Evolutionary conservation across 1,140 invertebrate genomes (phyloP), one percentile per base, ranked within the genome.

Genomic region (Drosophila albomicans): DNA sequence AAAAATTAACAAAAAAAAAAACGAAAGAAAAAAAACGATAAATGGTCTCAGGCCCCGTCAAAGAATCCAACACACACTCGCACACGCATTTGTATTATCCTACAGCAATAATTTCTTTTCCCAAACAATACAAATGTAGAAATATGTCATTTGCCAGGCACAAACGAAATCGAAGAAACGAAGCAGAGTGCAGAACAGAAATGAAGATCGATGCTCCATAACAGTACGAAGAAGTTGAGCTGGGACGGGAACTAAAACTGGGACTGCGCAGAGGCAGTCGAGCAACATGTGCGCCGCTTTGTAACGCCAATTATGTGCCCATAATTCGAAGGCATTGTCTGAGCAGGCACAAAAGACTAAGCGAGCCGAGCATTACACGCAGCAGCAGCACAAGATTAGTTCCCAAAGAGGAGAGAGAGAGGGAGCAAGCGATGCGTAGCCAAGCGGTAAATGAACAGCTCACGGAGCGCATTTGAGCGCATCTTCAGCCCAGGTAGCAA

Each of bases 291-390:
- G 86, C 81, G 74, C 87, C 64, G 74, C 69, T 91, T 91, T 91
- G 87, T 91, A 91, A 91, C 87, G 87, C 87, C 87, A 91, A 91
- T 91, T 91, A 91, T 91, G 87, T 87, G 76, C 70, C 69, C 89
- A 89, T 91, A 91, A 91, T 91, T 89, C 67, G 76, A 91, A 82
- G 79, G 70, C 82, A 91, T 91, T 91, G 89, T 91, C 69, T 78
- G 74, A 28, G 57, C 45, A 78, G 54, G 68, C 71, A 89, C 78
- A 89, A 79, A 82, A 81, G 78, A 84, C 68, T 66, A 76, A 67
- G 62, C 78, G 67, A 73, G 46, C 48, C 48, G 59, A 56, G 78
- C 69, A 78, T 73, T 78, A 78, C 82, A 81, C 68, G 66, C 72
- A 38, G 63, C 61, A 75, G 79, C 81, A 73, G 57, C 45, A 30